phyloP scores from a whole-genome alignment of 1,140 invertebrate genomes.

The Globodera ellingtonae region DNA sequence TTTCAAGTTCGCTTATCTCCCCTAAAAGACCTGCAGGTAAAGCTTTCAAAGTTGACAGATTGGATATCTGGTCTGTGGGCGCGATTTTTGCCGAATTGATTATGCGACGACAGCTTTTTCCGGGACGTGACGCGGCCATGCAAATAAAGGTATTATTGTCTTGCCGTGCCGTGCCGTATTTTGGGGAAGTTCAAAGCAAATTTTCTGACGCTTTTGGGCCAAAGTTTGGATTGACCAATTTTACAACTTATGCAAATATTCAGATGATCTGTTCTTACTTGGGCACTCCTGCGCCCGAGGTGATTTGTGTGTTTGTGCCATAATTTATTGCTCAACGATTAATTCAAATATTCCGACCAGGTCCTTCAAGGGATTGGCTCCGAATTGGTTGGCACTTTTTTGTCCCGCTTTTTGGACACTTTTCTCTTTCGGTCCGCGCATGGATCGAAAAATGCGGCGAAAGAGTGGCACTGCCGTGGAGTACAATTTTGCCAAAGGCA shows the following conservation, averaged over 20 bases:
- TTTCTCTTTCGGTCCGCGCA: slow-evolving; percentile 12
- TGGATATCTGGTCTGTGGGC: slow-evolving; percentile 98
- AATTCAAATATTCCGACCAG: slow-evolving; percentile 21
- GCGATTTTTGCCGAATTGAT: slow-evolving; percentile 96
- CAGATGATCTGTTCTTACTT: slow-evolving; percentile 53
- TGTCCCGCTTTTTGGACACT: too few species aligned
- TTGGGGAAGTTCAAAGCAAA: too few species aligned
- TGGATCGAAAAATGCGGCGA: slow-evolving; percentile 42
- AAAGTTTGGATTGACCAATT: too few species aligned
- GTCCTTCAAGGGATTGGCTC: slow-evolving; percentile 38
- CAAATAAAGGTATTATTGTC: slow-evolving; percentile 41
- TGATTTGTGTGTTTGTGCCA: slow-evolving; percentile 12
- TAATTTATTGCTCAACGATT: not conserved
- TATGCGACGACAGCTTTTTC: slow-evolving; percentile 89
- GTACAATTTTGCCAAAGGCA: slow-evolving; percentile 47
- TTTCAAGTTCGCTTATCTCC: too few species aligned
- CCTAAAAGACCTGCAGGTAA: too few species aligned
- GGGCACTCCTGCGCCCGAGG: slow-evolving; percentile 44
- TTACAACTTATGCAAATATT: not conserved
- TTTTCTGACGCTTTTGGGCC: too few species aligned
- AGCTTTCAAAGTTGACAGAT: slow-evolving; percentile 63
- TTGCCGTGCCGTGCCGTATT: too few species aligned
- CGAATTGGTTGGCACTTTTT: slow-evolving; percentile 26
- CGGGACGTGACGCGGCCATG: slow-evolving; percentile 78
- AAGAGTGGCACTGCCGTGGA: slow-evolving; percentile 30